Evolutionary conservation across 2,888 invertebrate species (phyloP).

Genomic region (Pandemis cinnamomeana): DNA sequence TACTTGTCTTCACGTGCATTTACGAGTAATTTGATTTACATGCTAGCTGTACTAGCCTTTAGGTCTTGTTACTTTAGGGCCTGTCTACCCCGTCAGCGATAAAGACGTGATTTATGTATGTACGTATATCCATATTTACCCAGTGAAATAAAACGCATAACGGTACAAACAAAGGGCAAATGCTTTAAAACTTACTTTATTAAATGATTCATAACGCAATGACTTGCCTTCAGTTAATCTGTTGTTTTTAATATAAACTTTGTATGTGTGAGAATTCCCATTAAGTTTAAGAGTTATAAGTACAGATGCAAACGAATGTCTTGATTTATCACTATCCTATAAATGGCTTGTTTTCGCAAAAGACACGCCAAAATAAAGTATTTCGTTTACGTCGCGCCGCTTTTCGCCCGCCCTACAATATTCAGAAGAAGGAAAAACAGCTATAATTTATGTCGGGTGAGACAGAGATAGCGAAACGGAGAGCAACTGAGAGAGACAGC

Average conservation of each 20-base stretch:
- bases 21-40: not conserved
- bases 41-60: not conserved
- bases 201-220: not conserved
- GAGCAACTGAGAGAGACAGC: conserved; percentile 26
- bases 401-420: conserved; percentile 62
- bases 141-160: not conserved
- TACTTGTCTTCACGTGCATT: not conserved
- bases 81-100: too few relatives aligned
- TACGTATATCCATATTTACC: not conserved
- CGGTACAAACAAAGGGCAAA: not conserved
- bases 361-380: conserved; percentile 71
- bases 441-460: conserved; percentile 69
- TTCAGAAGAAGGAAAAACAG: conserved; percentile 71
- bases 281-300: conserved; percentile 43
- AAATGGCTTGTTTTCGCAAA: conserved; percentile 76
- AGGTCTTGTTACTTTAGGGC: too few relatives aligned
- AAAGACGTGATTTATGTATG: too few relatives aligned
- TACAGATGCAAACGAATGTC: conserved; percentile 48
- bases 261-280: conserved; percentile 25
- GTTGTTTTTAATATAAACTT: conserved; percentile 31
- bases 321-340: conserved; percentile 69
- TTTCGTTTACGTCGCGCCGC: conserved; percentile 68
- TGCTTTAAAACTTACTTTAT: not conserved
- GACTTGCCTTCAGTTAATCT: not conserved
- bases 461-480: conserved; percentile 45